Percentiles rank a stretch among this genome's conserved stretches.
Conservation (phyloP, 2,888 invertebrate species). For the Lepidonotus clava region DNA sequence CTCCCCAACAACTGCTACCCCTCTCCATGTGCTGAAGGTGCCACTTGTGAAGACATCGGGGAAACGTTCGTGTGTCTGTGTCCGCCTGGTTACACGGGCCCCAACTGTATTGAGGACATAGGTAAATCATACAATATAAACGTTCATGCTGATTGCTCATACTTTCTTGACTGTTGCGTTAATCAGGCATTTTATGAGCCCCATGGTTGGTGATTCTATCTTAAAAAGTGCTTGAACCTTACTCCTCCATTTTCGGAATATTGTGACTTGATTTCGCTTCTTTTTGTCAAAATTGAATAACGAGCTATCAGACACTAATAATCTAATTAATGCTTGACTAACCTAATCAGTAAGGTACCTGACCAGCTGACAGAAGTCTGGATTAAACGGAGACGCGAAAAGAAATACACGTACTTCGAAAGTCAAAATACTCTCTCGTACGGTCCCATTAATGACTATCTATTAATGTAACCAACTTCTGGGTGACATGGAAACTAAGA, state of each 20-base stretch:
- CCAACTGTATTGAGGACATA: constrained; percentile 65
- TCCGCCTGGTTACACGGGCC: constrained; percentile 60
- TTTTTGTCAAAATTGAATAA: too few relatives aligned
- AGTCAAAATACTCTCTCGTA: too few relatives aligned
- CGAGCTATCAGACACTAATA: too few relatives aligned
- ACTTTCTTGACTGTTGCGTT: background rate
- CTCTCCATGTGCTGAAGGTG: constrained; percentile 61
- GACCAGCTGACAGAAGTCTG: too few relatives aligned
- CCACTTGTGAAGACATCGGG: constrained; percentile 56
- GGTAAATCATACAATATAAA: background rate
- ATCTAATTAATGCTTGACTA: too few relatives aligned
- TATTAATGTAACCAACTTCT: too few relatives aligned
- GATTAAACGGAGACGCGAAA: too few relatives aligned
- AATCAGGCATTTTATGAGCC: background rate
- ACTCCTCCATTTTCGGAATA: background rate
- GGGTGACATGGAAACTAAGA: too few relatives aligned
- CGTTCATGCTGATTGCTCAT: background rate
- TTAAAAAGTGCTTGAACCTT: background rate
- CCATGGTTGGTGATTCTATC: background rate
- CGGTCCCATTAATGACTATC: too few relatives aligned
- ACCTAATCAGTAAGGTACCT: too few relatives aligned
- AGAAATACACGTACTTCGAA: too few relatives aligned
- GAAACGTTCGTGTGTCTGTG: constrained; percentile 60
- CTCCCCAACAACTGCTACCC: constrained; percentile 61
- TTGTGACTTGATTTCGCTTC: background rate